Evolutionary conservation across 2,797 vertebrate species (phyloP), one percentile per base, ranked within the genome.

Genomic region (Macrochelys suwanniensis): DNA sequence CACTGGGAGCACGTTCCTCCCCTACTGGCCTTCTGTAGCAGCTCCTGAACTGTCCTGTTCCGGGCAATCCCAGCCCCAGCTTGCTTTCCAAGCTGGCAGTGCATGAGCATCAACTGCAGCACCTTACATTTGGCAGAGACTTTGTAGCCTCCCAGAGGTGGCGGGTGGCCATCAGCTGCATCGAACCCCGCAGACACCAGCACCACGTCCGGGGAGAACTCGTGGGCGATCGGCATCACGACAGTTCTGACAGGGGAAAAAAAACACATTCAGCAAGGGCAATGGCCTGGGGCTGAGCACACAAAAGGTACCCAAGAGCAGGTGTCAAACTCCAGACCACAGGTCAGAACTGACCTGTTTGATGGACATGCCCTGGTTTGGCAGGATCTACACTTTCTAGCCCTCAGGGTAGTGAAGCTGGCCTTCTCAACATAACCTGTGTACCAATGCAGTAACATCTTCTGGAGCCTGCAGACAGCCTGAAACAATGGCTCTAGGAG

Each of bases 51-150:
- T 1, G 2, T 37, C n/a, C 65, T 5, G 19, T n/a, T 71, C 65
- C 5, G 37, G 68, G 68, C 26, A 76, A 42, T 7, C 25, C 42
- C 45, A 19, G 65, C 10, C 65, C 11, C 11, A 7, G 50, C 45
- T 53, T 2, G 0, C 37, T 42, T 7, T 16, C 0, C 3, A 11
- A 89, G 16, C 79, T 5, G 31, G 2, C 42, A 0, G 10, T 54
- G 57, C 16, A 42, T 28, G 12, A 26, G 61, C 1, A 3, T 37
- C 1, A 59, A 11, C 80, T 23, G 61, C 80, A 7, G n/a, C 84
- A 42, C 93, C 99, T 98, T 98, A 99, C 99, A 99, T 97, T 99
- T 99, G 91, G 99, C 99, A 16, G 99, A 99, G 93, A 99, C 99
- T 95, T 97, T 98, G 98, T 99, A 99, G 97, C 99, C 99, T 3